phyloP scores from a whole-genome alignment of 2,888 invertebrate genomes.

The Furcula furcula region DNA sequence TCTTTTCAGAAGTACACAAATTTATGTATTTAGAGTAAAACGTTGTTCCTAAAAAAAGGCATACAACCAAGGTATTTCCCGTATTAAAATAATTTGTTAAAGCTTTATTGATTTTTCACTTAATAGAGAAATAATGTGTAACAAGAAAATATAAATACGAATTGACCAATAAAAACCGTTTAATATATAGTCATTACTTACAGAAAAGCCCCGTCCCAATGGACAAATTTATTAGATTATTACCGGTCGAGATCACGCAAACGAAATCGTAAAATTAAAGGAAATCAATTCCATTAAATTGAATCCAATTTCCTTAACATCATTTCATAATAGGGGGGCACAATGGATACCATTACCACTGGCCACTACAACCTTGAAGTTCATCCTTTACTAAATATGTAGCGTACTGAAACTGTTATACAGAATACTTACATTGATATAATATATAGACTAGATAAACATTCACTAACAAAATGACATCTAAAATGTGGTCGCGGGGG shows the following conservation, averaged over 20 bases:
- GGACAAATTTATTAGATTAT: constrained; percentile 77
- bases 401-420: constrained; percentile 6
- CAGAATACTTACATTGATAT: constrained; percentile 8
- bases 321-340: constrained; percentile 39
- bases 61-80: too few relatives aligned
- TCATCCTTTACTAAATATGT: too few relatives aligned
- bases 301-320: constrained; percentile 68
- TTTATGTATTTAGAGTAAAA: too few relatives aligned
- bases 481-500: too few relatives aligned
- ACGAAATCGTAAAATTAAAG: constrained; percentile 78
- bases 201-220: constrained; percentile 59
- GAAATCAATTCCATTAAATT: constrained; percentile 73
- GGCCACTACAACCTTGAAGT: too few relatives aligned
- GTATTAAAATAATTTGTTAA: too few relatives aligned
- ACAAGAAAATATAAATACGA: constrained; percentile 27
- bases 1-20: too few relatives aligned
- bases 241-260: constrained; percentile 78
- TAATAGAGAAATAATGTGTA: too few relatives aligned
- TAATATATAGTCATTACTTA: constrained; percentile 66
- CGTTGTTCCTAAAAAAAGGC: too few relatives aligned
- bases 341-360: constrained; percentile 21
- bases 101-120: too few relatives aligned
- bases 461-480: too few relatives aligned
- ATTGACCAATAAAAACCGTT: constrained; percentile 57
- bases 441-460: too few relatives aligned